A percentile compares a stretch with the other conserved stretches of the same genome.
phyloP scores from a whole-genome alignment of 2,888 invertebrate species.

The Rotaria magnacalcarata region DNA sequence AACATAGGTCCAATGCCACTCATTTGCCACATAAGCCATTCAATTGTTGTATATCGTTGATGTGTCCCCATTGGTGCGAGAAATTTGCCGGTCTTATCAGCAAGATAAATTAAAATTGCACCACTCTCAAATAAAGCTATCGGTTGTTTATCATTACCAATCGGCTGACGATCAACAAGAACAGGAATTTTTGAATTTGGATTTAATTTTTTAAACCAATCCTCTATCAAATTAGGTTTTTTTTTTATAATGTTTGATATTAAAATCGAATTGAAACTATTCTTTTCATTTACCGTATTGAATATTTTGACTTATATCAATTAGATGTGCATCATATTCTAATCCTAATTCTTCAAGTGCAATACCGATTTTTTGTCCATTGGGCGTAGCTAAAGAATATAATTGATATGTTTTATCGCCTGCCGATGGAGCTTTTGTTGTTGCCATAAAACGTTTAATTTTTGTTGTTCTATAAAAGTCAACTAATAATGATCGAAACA shows the following conservation, averaged over 20 bases:
- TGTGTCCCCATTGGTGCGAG: background rate
- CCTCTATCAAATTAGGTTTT: background rate
- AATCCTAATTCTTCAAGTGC: constrained; percentile 19
- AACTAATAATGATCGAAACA: background rate
- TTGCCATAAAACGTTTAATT: background rate
- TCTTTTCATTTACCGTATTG: background rate
- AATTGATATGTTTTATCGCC: constrained; percentile 5
- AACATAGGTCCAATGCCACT: constrained; percentile 15
- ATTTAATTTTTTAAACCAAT: constrained; percentile 18
- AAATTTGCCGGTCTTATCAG: constrained; percentile 1
- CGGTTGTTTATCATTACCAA: background rate
- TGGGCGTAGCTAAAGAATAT: constrained; percentile 1
- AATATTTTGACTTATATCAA: constrained; percentile 15
- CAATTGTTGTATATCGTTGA: constrained; percentile 10
- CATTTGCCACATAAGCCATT: constrained; percentile 35
- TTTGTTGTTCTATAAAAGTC: background rate
- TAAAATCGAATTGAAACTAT: too few relatives aligned
- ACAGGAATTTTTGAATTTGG: constrained; percentile 6
- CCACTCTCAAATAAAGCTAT: constrained; percentile 1
- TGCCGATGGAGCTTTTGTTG: background rate
- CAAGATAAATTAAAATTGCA: constrained; percentile 5
- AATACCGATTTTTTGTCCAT: constrained; percentile 24
- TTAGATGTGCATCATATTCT: constrained; percentile 1
- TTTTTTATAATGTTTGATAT: too few relatives aligned
- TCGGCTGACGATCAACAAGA: background rate